phyloP scores from a whole-genome alignment of 1,140 invertebrate genomes.

The Subanguina moxae region DNA sequence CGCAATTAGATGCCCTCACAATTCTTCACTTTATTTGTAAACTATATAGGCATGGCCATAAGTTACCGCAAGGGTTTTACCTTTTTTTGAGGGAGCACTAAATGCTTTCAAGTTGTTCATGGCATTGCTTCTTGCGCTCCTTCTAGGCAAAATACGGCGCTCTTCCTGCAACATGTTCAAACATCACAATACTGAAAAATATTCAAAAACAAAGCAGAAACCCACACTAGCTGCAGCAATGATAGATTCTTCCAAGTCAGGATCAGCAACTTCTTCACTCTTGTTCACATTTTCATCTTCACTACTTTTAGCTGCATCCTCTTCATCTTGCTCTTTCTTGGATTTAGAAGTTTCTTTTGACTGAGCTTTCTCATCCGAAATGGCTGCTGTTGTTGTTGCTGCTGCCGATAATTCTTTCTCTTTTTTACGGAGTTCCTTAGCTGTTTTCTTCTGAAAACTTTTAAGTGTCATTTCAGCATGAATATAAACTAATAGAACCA shows the following conservation, averaged over 20 bases:
- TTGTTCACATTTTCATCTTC: conserved; percentile 26
- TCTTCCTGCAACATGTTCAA: conserved; percentile 24
- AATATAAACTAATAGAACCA: conserved; percentile 19
- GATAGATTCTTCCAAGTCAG: conserved; percentile 15
- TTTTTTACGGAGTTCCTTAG: conserved; percentile 23
- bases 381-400: neutral
- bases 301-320: conserved; percentile 10
- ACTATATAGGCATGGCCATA: no score
- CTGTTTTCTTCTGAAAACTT: conserved; percentile 26
- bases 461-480: neutral
- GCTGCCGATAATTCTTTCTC: neutral
- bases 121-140: conserved; percentile 39
- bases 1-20: no score
- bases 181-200: neutral
- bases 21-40: no score
- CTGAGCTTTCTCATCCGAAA: neutral
- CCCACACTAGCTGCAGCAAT: conserved; percentile 1
- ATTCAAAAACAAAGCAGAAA: no score
- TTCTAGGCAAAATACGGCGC: conserved; percentile 38
- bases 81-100: conserved; percentile 12
- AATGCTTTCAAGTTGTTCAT: conserved; percentile 40
- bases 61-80: neutral
- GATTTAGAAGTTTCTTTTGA: conserved; percentile 3
- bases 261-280: conserved; percentile 10
- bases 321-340: conserved; percentile 8